phyloP scores from a whole-genome alignment of 2,888 invertebrate genomes.

The Hydropsyche betteni region DNA sequence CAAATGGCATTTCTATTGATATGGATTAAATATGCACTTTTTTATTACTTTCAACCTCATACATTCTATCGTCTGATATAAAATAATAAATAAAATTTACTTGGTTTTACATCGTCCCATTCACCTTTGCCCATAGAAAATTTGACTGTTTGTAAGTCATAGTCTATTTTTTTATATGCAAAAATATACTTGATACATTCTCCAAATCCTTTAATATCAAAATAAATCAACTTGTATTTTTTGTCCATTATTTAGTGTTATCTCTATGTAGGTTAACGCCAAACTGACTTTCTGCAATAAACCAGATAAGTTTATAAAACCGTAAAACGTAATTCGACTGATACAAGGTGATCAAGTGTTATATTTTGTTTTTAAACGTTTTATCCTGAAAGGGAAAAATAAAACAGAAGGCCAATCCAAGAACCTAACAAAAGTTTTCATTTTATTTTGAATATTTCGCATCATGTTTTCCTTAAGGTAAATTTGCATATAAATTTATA shows the following conservation, averaged over 20 bases:
- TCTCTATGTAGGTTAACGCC: background rate
- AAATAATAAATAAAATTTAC: conserved; percentile 40
- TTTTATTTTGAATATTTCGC: too few species aligned
- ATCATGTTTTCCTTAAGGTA: too few species aligned
- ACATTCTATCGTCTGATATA: background rate
- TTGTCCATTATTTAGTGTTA: conserved; percentile 36
- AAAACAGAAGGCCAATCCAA: too few species aligned
- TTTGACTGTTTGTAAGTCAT: conserved; percentile 42
- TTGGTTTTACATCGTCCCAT: conserved; percentile 44
- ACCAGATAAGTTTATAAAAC: too few species aligned
- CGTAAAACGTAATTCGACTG: too few species aligned
- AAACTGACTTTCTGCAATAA: too few species aligned
- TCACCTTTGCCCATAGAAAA: conserved; percentile 27
- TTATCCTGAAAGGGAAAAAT: too few species aligned
- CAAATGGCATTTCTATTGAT: conserved; percentile 49
- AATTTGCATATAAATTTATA: too few species aligned
- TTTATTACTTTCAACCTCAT: conserved; percentile 5
- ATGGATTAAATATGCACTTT: background rate
- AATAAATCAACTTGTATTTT: conserved; percentile 47
- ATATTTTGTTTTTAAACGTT: too few species aligned
- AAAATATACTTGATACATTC: conserved; percentile 49
- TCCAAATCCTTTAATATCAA: conserved; percentile 46
- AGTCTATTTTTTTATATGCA: conserved; percentile 41
- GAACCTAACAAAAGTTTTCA: too few species aligned
- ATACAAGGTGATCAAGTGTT: too few species aligned